Percentiles rank a stretch among this genome's conserved stretches.
Conservation (phyloP, 2,797 vertebrate species). For the Galago senegalensis region DNA sequence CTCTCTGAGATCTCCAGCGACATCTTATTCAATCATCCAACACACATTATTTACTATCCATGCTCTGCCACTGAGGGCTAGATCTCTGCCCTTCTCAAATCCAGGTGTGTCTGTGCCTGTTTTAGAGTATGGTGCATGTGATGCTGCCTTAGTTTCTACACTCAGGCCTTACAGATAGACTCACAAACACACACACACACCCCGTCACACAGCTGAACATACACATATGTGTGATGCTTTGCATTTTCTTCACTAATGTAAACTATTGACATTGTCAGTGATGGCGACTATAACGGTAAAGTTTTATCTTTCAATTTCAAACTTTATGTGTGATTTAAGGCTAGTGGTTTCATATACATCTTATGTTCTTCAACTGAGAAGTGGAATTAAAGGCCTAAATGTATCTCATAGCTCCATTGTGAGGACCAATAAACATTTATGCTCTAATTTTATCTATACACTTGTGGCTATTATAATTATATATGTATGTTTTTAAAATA, state of each 20-base stretch:
- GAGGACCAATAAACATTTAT: background rate
- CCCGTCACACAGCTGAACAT: background rate
- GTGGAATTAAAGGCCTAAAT: background rate
- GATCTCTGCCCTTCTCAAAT: too few species aligned
- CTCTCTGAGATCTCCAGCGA: background rate
- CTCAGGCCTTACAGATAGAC: too few species aligned
- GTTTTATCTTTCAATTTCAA: background rate
- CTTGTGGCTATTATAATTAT: background rate
- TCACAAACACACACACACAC: too few species aligned
- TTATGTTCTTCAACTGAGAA: background rate
- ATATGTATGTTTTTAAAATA: background rate
- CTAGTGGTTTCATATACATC: background rate
- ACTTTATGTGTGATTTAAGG: background rate
- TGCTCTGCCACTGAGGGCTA: too few species aligned
- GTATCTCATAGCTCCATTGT: background rate
- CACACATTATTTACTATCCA: background rate
- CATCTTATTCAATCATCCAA: background rate
- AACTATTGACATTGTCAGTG: background rate
- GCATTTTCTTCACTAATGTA: background rate
- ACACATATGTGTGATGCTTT: background rate
- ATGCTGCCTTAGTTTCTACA: too few species aligned
- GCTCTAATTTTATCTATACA: background rate
- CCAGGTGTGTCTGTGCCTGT: too few species aligned
- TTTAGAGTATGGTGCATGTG: too few species aligned
- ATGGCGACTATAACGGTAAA: background rate